Evolutionary conservation across 2,888 invertebrate species (phyloP).

Genomic region (Scrobipalpa atriplicella): DNA sequence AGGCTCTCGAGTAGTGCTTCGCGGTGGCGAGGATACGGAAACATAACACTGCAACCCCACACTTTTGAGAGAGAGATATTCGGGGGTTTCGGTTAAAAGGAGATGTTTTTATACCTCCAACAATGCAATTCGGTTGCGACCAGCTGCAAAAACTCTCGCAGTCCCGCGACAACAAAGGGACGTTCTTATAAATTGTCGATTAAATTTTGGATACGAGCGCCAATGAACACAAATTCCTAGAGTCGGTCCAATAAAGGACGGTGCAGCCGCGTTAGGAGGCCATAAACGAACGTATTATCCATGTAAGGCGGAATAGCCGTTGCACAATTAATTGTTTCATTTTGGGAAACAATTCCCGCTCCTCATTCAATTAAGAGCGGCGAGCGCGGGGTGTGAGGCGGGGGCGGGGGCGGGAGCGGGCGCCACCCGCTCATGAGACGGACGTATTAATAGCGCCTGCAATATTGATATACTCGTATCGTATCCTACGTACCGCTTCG

Average conservation of each 20-base stretch:
- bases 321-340: constrained; percentile 84
- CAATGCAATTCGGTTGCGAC: constrained; percentile 58
- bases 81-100: constrained; percentile 53
- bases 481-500: constrained; percentile 77
- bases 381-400: constrained; percentile 66
- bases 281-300: constrained; percentile 83
- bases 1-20: constrained; percentile 47
- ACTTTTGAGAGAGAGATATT: constrained; percentile 50
- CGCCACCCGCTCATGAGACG: constrained; percentile 79
- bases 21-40: constrained; percentile 44
- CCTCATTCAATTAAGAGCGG: constrained; percentile 83
- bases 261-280: constrained; percentile 82
- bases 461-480: constrained; percentile 82
- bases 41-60: constrained; percentile 40
- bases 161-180: constrained; percentile 66
- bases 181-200: constrained; percentile 79
- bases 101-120: constrained; percentile 61
- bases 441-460: constrained; percentile 83
- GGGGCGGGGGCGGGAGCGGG: constrained; percentile 47
- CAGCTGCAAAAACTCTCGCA: constrained; percentile 71
- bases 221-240: constrained; percentile 82
- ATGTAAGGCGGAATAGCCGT: constrained; percentile 83
- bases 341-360: constrained; percentile 84
- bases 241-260: constrained; percentile 81
- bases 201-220: constrained; percentile 80